Base-by-base conservation (phyloP, 2,113 vertebrate genomes). In the Trachemys scripta region DNA sequence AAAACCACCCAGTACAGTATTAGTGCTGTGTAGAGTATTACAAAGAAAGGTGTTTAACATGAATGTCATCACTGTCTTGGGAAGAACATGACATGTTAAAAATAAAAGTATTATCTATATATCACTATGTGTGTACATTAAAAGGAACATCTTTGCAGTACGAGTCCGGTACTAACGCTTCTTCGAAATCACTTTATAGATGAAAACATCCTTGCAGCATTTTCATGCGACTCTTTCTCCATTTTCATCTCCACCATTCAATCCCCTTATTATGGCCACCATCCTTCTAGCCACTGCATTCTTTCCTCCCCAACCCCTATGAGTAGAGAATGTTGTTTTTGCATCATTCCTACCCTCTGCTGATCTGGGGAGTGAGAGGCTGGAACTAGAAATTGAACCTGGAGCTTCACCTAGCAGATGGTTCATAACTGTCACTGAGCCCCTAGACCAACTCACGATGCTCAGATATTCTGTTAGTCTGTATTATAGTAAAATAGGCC, bases 21-120 rank as follows among this genome's bases (percentile, higher is more conserved):
- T 50, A 45, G 11, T 17, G n/a, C 25, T n/a, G 27, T n/a, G 38
- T 53, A 82, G 1, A 3, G 20, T 25, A 24, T 57, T 85, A 50
- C 38, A 53, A 80, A 24, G 54, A 35, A 47, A 76, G 24, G 50
- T 87, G 17, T 10, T 49, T 65, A 81, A 87, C 38, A 42, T 80
- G 2, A 75, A 91, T 94, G 20, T 45, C 17, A 3, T 42, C 65
- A 83, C 2, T 57, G 56, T 59, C 45, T 38, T 62, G 3, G 53
- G 25, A 95, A 57, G 24, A 85, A 1, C 38, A 45, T 89, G 94
- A 93, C 8, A 53, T n/a, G 11, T 85, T 42, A 57, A 75, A 57
- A 25, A 85, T n/a, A 19, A 53, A 49, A 14, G 5, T 1, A 2
- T 47, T 4, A 0, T 31, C 5, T 35, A 1, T 69, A 3, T 17